Evolutionary conservation across 2,888 invertebrate genomes (phyloP), one percentile per base, ranked within the genome.

Genomic region (Serripes groenlandicus): DNA sequence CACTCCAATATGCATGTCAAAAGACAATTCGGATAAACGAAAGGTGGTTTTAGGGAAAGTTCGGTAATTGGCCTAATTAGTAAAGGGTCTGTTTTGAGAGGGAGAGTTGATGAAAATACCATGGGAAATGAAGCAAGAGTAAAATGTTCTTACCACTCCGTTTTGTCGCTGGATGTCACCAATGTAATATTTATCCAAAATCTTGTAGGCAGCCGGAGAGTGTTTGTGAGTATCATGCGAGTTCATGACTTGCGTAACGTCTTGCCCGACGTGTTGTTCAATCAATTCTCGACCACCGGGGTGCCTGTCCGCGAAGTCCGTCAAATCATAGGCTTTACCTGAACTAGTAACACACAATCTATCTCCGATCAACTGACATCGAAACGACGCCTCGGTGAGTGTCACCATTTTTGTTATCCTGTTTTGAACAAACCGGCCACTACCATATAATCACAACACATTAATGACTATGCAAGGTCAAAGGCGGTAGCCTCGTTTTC

Each of bases 281-380:
- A 93, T 74, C 26, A 90, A 72, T 70, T 90, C 89, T 42, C 73
- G 73, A 0, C 93, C 93, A 30, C 93, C 93, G 5, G 93, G 93
- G 79, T 93, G 93, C 7, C 89, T 85, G 58, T 90, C 88, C 1
- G 86, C 90, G 64, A 93, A 93, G 28, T 92, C 91, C 30, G 93
- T 92, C 60, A 93, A 90, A 83, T 93, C 92, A 75, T 92, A 93
- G 18, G 92, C 87, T 56, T 89, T 88, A 0, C 89, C 90, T 7
- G 79, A 77, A 64, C 89, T 73, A 54, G 88, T 64, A 42, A 92
- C 74, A 75, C 90, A 86, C 35, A 90, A 73, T 69, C 90, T 83
- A 5, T 86, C 91, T 70, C 83, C 84, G 58, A 83, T 85, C 42
- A 87, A 23, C 64, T 81, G 85, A 60, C 86, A 85, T 52, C 86